phyloP scores from a whole-genome alignment of 2,888 invertebrate genomes.

The Mesoligia furuncula region DNA sequence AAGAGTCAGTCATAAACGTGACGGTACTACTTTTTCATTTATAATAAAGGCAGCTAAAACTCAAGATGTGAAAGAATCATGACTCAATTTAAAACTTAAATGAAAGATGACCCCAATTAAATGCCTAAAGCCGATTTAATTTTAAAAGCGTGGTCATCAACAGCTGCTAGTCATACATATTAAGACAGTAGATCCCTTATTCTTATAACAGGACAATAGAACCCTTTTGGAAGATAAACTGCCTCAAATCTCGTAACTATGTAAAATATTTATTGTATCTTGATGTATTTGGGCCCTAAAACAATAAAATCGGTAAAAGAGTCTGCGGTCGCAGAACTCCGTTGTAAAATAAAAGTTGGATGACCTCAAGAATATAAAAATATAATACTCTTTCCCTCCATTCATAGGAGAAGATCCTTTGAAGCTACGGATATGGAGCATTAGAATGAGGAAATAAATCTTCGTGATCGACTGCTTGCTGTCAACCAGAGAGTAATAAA shows the following conservation, averaged over 20 bases:
- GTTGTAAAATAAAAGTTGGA: constrained; percentile 29
- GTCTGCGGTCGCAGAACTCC: not conserved
- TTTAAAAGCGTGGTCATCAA: constrained; percentile 17
- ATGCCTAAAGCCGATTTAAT: constrained; percentile 18
- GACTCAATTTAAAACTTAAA: constrained; percentile 28
- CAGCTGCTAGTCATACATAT: constrained; percentile 15
- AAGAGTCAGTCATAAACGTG: not conserved
- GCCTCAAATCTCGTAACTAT: constrained; percentile 1
- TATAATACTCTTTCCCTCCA: constrained; percentile 29
- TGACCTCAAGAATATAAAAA: constrained; percentile 44
- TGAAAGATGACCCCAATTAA: constrained; percentile 32
- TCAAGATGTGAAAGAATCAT: not conserved
- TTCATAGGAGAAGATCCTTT: constrained; percentile 59
- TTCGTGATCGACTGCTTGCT: constrained; percentile 55
- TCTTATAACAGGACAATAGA: not conserved
- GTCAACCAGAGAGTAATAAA: constrained; percentile 56
- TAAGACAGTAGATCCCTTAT: not conserved
- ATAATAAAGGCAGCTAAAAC: not conserved
- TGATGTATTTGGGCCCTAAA: not conserved
- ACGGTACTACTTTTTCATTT: not conserved
- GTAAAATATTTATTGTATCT: not conserved
- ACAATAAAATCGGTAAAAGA: constrained; percentile 1
- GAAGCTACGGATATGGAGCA: constrained; percentile 68
- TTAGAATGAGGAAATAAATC: constrained; percentile 69
- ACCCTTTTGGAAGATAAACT: not conserved